Base-by-base conservation (phyloP, 64 coral and sea anemone genomes). In the Dendrophyllia cribrosa region DNA sequence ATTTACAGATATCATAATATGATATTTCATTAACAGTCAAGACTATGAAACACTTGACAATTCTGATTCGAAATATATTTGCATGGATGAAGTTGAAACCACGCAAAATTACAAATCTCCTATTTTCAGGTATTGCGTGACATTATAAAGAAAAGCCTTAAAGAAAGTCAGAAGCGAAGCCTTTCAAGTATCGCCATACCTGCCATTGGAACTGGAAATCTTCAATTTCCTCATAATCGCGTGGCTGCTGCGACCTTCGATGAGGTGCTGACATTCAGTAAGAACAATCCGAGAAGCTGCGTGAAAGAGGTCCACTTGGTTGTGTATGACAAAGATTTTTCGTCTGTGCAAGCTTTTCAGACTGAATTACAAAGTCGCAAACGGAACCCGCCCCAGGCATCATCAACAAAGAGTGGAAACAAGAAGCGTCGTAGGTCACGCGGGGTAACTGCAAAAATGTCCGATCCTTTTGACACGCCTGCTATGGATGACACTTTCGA, bases 191-290 rank as follows among this genome's bases (percentile, higher is more conserved):
- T 83, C 7, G 89, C 89, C 10, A 82, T 91, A 45, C 89, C 89
- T 61, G 89, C 89, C 1, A 83, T 91, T 60, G 89, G 89, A 0
- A 91, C 89, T 48, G 89, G 89, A 83, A 91, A 83, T 44, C 70
- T 91, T 44, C 11, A 56, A 19, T 91, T 82, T 83, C 89, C 89
- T 24, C 49, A 17, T 9, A 5, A 21, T 45, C 89, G 70, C 3
- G 89, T 91, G 52, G 89, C 89, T 60, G 55, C 78, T 19, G 71
- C 59, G 7, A 83, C 81, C 64, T 82, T 91, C 20, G 78, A 91
- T 12, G 89, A 91, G 48, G 71, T 72, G 12, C 43, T 82, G 8
- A 3, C 25, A 20, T 91, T 91, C 43, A 91, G 89, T 26, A 83
- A 83, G 53, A 83, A 73, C 7, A 72, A n/a, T 84, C 89, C 19